A percentile compares a stretch with the other conserved stretches of the same genome.
Evolutionary conservation across 2,797 vertebrate species (phyloP).

Genomic region (Lepilemur ruficaudatus): DNA sequence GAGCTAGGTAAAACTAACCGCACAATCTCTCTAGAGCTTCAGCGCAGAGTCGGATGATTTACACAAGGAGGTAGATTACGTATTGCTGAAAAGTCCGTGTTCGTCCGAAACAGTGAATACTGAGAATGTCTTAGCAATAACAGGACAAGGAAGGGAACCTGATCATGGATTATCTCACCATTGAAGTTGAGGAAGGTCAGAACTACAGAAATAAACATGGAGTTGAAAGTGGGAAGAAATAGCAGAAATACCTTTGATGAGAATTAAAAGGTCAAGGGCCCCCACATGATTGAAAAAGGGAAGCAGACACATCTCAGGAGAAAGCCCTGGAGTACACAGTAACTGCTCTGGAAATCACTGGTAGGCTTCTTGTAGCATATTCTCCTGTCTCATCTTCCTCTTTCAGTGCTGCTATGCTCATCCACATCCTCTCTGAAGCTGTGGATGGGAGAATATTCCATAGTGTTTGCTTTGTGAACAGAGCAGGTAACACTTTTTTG

Average conservation of each 20-base stretch:
- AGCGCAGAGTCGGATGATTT: not conserved
- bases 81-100: not conserved
- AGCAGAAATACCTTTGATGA: not conserved
- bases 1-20: not conserved
- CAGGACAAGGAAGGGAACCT: not conserved
- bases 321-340: not conserved
- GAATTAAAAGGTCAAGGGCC: not conserved
- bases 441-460: not conserved
- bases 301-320: not conserved
- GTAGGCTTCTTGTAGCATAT: not conserved
- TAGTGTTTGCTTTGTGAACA: not conserved
- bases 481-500: not conserved
- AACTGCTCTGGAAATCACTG: not conserved
- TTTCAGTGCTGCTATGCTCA: not conserved
- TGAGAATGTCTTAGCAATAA: not conserved
- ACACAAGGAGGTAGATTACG: not conserved
- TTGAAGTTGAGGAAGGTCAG: conserved; percentile 9
- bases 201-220: not conserved
- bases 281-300: not conserved
- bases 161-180: conserved; percentile 4
- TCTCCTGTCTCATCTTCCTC: not conserved
- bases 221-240: not conserved
- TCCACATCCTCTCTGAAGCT: not conserved
- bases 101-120: not conserved
- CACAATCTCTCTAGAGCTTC: not conserved